These are phyloP conservation scores for Equus przewalskii DNA, from an alignment of 2,113 vertebrate species.

Conservation along the genomic window DNA sequence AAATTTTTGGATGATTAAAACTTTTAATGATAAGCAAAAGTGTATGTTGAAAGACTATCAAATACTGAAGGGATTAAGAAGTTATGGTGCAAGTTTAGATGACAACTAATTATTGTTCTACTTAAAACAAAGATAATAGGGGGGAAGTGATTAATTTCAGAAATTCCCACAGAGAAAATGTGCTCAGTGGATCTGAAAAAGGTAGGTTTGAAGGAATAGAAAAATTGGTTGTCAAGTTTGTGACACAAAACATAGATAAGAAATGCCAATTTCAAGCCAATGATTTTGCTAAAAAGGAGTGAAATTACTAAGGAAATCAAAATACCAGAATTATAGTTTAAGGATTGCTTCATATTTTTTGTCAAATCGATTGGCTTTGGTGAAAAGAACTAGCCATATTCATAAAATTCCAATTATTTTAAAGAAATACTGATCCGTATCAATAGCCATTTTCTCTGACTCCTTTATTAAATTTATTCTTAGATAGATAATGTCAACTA, in stretches of 20 bases:
- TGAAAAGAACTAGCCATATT: background rate
- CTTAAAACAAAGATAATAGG: constrained; percentile 15
- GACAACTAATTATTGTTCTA: background rate
- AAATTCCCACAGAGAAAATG: background rate
- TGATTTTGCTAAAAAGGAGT: background rate
- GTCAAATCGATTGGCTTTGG: background rate
- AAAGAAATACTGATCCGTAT: background rate
- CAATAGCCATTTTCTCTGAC: constrained; percentile 14
- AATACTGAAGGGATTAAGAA: background rate
- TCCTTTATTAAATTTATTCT: background rate
- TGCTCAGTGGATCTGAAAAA: background rate
- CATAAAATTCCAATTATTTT: constrained; percentile 1
- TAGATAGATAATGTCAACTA: background rate
- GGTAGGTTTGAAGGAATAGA: background rate
- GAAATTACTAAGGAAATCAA: background rate
- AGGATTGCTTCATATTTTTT: background rate
- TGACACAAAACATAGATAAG: background rate
- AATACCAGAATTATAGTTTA: background rate
- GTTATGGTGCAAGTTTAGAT: background rate
- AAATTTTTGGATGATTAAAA: background rate
- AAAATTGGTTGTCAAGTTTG: background rate
- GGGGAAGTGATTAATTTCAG: background rate
- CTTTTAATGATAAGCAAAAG: background rate
- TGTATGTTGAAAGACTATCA: background rate
- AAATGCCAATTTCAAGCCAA: background rate